Conservation (phyloP, 2,797 vertebrate species). For the Anguilla marmorata region DNA sequence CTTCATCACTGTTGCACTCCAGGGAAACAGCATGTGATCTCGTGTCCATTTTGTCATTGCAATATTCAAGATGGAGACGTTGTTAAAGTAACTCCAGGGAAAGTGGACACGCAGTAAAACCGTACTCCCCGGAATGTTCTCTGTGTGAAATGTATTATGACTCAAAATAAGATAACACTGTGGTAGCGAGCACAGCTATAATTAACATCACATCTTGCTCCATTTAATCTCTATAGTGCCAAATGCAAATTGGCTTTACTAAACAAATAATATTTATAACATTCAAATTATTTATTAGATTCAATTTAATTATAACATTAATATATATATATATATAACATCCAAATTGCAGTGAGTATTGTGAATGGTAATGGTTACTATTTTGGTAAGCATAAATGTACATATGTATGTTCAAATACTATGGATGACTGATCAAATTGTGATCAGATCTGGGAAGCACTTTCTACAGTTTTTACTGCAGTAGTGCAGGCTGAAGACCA, state of each 20-base stretch:
- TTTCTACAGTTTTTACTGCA: background rate
- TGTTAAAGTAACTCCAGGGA: conserved; percentile 12
- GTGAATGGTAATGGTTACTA: background rate
- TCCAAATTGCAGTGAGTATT: background rate
- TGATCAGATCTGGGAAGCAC: too few relatives aligned
- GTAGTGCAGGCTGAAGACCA: background rate
- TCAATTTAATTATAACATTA: too few relatives aligned
- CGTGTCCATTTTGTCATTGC: conserved; percentile 22
- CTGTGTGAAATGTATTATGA: background rate
- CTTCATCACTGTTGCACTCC: conserved; percentile 22
- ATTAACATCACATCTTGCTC: background rate
- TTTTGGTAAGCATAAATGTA: too few relatives aligned
- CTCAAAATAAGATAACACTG: background rate
- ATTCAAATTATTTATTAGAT: background rate
- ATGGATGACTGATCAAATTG: background rate
- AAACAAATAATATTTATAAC: background rate
- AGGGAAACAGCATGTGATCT: conserved; percentile 17
- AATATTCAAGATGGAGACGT: conserved; percentile 17
- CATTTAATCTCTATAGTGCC: background rate
- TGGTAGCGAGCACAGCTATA: background rate
- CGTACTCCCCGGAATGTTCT: background rate
- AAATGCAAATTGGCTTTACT: background rate
- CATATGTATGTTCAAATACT: background rate
- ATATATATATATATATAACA: background rate
- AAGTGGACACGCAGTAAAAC: background rate